Percentiles rank a stretch among this genome's conserved stretches.
Evolutionary conservation across 2,113 vertebrate genomes (phyloP).

Genomic region (Willisornis vidua): DNA sequence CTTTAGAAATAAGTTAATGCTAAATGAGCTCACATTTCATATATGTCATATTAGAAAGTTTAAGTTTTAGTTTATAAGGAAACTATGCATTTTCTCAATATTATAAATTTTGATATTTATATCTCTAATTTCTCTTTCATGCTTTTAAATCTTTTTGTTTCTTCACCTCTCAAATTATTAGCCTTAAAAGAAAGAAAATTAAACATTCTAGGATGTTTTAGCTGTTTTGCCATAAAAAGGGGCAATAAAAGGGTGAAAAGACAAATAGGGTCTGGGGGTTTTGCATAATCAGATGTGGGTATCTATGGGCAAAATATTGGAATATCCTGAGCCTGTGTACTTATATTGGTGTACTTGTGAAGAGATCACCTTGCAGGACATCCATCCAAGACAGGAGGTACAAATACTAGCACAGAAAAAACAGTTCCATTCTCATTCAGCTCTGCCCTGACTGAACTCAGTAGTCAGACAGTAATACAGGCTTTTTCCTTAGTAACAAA

Average conservation of each 20-base stretch:
- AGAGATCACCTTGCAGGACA: not conserved
- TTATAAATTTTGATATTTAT: not conserved
- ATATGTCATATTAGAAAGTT: not conserved
- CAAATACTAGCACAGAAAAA: not conserved
- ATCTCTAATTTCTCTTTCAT: not conserved
- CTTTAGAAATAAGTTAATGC: not conserved
- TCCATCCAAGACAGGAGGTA: not conserved
- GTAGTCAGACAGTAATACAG: not conserved
- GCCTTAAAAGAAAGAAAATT: not conserved
- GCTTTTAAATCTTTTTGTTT: not conserved
- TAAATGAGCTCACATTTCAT: not conserved
- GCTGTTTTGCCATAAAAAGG: not conserved
- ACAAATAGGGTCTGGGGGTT: not conserved
- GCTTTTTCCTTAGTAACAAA: not conserved
- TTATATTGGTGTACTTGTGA: not conserved
- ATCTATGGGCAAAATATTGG: not conserved
- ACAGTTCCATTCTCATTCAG: not conserved
- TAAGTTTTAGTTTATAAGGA: not conserved
- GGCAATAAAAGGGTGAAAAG: not conserved
- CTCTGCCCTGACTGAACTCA: not conserved
- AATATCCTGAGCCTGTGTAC: not conserved
- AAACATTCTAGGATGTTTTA: not conserved
- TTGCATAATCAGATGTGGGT: not conserved
- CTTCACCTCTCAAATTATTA: not conserved
- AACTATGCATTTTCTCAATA: not conserved